Evolutionary conservation across 1,140 invertebrate species (phyloP), one percentile per base, ranked within the genome.

Genomic region (Ptiloglossa arizonensis): DNA sequence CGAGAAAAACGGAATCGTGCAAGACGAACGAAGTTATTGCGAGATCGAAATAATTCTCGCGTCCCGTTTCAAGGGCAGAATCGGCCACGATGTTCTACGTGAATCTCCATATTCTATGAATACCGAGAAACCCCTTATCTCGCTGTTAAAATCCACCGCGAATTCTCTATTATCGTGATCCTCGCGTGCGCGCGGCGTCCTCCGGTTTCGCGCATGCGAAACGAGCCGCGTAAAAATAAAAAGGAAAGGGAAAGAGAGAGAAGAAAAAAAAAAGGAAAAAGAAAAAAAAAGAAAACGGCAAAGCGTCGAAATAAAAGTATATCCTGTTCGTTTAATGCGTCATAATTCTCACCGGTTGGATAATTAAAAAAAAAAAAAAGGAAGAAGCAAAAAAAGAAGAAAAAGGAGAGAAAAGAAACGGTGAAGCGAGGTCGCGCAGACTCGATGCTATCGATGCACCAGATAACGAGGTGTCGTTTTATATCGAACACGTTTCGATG

Each of bases 331-430:
- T 78, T 35, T 60, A 44, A 46, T 15, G 57, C 57, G 41, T 35
- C 27, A 17, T 75, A 75, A 75, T 68, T 63, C 44, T 46, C 32
- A 15, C 11, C 13, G 27, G 56, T 32, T n/a, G 52, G 63, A 68
- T 75, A 75, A 75, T 75, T 67, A 75, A 67, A 41, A 62, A 17
- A n/a, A n/a, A n/a, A n/a, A n/a, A n/a, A n/a, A n/a, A n/a, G n/a
- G n/a, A n/a, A n/a, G n/a, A n/a, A n/a, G n/a, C n/a, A n/a, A n/a
- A n/a, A n/a, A n/a, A n/a, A n/a, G n/a, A n/a, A n/a, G n/a, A n/a
- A n/a, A n/a, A n/a, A n/a, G n/a, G n/a, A n/a, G n/a, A n/a, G n/a
- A n/a, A n/a, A n/a, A n/a, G n/a, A n/a, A n/a, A n/a, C n/a, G n/a
- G n/a, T n/a, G n/a, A n/a, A 48, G n/a, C 19, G 22, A 48, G 9